Evolutionary conservation across 2,113 vertebrate genomes (phyloP).

Genomic region (Synodontis membranacea): DNA sequence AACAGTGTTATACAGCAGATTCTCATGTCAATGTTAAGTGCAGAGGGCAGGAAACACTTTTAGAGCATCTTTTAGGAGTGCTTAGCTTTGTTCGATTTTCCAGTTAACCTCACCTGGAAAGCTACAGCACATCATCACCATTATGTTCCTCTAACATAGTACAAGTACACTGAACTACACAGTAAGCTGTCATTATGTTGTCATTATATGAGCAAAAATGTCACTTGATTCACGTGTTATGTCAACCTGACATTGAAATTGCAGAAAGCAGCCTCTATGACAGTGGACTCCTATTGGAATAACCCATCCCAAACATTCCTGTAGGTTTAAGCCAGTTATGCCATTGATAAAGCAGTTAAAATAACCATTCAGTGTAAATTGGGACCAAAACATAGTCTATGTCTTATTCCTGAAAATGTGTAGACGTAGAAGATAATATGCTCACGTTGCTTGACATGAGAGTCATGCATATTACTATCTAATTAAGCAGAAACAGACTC

Average conservation of each 20-base stretch:
- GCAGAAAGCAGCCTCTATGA: no score
- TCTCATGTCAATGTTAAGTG: background rate
- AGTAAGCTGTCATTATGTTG: background rate
- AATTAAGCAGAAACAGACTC: slow-evolving; percentile 15
- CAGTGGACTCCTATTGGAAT: background rate
- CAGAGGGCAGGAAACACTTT: background rate
- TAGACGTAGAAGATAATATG: background rate
- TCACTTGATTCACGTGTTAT: background rate
- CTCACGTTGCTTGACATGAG: background rate
- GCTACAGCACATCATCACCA: background rate
- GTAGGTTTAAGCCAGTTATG: background rate
- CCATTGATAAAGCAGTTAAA: background rate
- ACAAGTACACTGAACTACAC: background rate
- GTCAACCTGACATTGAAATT: background rate
- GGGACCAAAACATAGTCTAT: background rate
- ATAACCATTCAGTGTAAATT: background rate
- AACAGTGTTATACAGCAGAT: background rate
- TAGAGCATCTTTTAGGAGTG: background rate
- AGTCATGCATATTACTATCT: background rate
- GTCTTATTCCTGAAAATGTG: slow-evolving; percentile 5
- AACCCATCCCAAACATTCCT: background rate
- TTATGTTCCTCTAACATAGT: background rate
- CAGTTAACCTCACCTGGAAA: background rate
- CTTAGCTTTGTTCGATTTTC: background rate
- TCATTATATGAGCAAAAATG: background rate